phyloP scores from a whole-genome alignment of 2,797 vertebrate genomes.

The Ispidina picta region DNA sequence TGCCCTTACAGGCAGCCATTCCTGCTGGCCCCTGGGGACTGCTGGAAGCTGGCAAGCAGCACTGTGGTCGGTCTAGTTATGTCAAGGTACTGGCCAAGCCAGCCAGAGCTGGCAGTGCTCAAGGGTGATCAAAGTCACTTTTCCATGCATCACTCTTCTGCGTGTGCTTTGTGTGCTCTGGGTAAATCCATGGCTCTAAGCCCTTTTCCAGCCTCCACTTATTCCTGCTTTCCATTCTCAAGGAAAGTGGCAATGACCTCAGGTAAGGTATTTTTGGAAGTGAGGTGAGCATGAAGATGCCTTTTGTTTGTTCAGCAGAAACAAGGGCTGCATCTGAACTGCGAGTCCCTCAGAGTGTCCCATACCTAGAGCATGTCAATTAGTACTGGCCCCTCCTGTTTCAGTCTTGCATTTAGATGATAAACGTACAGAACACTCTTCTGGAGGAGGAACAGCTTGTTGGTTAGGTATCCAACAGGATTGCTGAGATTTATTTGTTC shows the following conservation, averaged over 20 bases:
- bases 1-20: not conserved
- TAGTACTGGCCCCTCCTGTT: not conserved
- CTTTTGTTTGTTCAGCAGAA: not conserved
- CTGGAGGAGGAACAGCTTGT: not conserved
- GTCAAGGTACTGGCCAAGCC: not conserved
- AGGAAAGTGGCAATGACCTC: not conserved
- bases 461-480: not conserved
- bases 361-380: not conserved
- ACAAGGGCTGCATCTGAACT: not conserved
- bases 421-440: not conserved
- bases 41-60: not conserved
- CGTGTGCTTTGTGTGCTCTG: not conserved
- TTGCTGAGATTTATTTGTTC: not conserved
- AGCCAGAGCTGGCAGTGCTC: not conserved
- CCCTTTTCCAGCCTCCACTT: constrained; percentile 1
- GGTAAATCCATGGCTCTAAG: not conserved
- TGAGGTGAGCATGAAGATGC: not conserved
- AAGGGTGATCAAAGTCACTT: not conserved
- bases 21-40: not conserved
- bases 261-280: not conserved
- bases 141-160: not conserved
- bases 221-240: constrained; percentile 2
- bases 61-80: not conserved
- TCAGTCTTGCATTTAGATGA: not conserved
- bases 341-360: not conserved